Evolutionary conservation across 1,140 invertebrate genomes (phyloP), one percentile per base, ranked within the genome.

Genomic region (Eumeta japonica): DNA sequence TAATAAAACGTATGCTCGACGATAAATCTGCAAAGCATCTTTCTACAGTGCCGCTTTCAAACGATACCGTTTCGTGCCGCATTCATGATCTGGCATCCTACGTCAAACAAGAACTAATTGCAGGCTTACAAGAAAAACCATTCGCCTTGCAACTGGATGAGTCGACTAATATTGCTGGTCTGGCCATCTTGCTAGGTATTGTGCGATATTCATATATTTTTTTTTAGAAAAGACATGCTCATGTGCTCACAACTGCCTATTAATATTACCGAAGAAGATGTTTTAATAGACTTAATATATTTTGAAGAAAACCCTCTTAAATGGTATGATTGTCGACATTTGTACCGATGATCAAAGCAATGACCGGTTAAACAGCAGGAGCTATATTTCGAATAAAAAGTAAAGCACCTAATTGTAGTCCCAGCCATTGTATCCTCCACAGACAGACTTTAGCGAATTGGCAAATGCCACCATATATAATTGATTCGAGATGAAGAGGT

Each of bases 311-410:
- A 50, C 41, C 43, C 51, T 43, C 16, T 56, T 29, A 38, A 18
- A 33, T 62, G 52, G 46, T 43, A 52, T 16, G 38, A 48, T 39
- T 56, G 50, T 63, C 48, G 60, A n/a, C n/a, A n/a, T n/a, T n/a
- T n/a, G n/a, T n/a, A n/a, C n/a, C n/a, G n/a, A n/a, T n/a, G n/a
- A n/a, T 41, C 42, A 56, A 45, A 49, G 47, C 61, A 31, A 70
- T 72, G 62, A 54, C 58, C 15, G 56, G 59, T 45, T 48, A 44
- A 47, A 43, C 43, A 55, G 54, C 46, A 47, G 55, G 57, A 53
- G 51, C 51, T 48, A 47, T 58, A 37, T 27, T 50, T 48, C 46
- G 42, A 17, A 52, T 58, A 34, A 59, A 60, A 53, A 44, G 52
- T 51, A 50, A 52, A 50, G n/a, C n/a, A n/a, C n/a, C n/a, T n/a